Evolutionary conservation across 2,888 invertebrate genomes (phyloP).

Genomic region (Synergus umbraculus): DNA sequence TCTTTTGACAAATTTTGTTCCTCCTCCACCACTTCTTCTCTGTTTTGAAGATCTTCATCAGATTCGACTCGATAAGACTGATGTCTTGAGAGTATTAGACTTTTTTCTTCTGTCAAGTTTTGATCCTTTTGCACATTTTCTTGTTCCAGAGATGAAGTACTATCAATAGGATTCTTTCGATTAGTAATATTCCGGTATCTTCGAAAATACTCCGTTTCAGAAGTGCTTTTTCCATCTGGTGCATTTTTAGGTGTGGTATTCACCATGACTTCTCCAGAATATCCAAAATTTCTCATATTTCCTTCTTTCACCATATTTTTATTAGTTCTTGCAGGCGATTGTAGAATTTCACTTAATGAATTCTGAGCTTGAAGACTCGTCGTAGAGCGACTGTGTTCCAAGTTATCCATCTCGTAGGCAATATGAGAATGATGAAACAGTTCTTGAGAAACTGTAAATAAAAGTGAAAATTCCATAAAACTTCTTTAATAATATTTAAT

Average conservation of each 20-base stretch:
- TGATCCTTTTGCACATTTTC: background rate
- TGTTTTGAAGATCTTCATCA: background rate
- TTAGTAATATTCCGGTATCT: background rate
- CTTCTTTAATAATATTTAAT: no score
- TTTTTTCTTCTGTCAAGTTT: background rate
- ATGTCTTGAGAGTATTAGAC: background rate
- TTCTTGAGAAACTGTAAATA: no score
- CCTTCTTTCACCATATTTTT: no score
- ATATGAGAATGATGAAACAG: no score
- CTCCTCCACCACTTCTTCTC: background rate
- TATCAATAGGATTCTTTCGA: background rate
- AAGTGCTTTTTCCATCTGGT: background rate
- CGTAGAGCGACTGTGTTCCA: no score
- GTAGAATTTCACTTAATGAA: no score
- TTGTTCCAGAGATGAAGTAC: background rate
- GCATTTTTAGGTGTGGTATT: background rate
- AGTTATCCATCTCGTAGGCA: no score
- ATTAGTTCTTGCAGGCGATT: no score
- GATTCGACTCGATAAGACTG: background rate
- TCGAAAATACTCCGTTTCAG: slow-evolving; percentile 3
- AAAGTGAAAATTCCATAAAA: no score
- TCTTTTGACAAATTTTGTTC: background rate
- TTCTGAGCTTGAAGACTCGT: no score
- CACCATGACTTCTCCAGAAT: no score
- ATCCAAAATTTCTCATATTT: no score